Base-by-base conservation (phyloP, 2,113 vertebrate genomes). In the Ammodytes dubius region DNA sequence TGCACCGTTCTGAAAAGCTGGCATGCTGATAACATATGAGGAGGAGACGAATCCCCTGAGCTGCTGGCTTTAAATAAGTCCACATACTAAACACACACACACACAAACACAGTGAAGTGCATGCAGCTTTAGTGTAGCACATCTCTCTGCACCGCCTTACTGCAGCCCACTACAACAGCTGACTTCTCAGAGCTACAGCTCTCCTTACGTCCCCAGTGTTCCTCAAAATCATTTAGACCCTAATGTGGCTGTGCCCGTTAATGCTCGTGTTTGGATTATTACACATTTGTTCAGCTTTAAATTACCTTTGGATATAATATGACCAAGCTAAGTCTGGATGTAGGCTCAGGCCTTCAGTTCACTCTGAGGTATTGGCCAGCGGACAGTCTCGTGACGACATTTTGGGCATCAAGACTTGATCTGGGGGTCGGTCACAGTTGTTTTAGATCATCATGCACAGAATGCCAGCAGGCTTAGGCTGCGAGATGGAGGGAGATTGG, bases 391-490 rank as follows among this genome's bases (percentile, higher is more conserved):
- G 65, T 81, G 86, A 88, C 69, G 77, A 82, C 85, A 87, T 89
- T 89, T 91, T 84, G 88, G 91, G 82, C 90, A 89, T 84, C 49
- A 76, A 60, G 84, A 75, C 79, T 93, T 90, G 86, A 91, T 91
- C 87, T 89, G 86, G 83, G 74, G 85, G 89, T 87, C 74, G 77
- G 87, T 91, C 91, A 93, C 93, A 94, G 93, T 95, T 95, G 92
- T 92, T 95, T 95, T 94, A 94, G 93, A 93, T 95, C 90, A 90
- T 93, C 91, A 88, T 94, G 76, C 89, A 83, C 75, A 0, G 70
- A 91, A 95, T 95, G 87, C 93, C 93, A 87, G 77, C 58, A 12
- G 90, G 91, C 90, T 94, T 93, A 94, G 83, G 84, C 79, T 74
- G 78, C 35, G 82, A 89, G 88, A 89, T 90, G 79, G 80, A 86